phyloP scores from a whole-genome alignment of 1,140 invertebrate species.

The Bombus fervidus region DNA sequence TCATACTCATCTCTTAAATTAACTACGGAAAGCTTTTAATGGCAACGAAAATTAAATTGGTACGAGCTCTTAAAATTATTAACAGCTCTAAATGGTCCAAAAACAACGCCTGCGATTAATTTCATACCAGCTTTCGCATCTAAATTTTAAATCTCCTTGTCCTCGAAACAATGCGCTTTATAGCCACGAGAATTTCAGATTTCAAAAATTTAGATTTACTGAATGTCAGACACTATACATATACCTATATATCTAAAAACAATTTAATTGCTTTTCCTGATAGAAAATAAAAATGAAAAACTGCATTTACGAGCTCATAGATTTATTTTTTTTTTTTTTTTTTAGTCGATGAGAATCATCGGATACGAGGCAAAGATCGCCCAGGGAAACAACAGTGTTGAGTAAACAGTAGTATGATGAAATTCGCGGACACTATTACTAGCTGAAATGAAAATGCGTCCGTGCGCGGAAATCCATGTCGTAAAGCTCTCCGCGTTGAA shows the following conservation, averaged over 20 bases:
- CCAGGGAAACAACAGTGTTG: conserved; percentile 37
- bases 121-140: neutral
- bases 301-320: neutral
- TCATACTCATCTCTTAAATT: neutral
- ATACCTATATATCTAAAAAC: neutral
- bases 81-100: neutral
- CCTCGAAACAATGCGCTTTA: neutral
- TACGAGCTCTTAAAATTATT: neutral
- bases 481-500: neutral
- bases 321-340: neutral
- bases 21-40: neutral
- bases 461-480: conserved; percentile 39
- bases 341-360: neutral
- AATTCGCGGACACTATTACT: conserved; percentile 39
- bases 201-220: neutral
- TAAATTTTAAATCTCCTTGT: neutral
- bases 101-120: neutral
- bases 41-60: neutral
- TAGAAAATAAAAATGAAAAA: neutral
- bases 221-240: neutral
- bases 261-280: neutral
- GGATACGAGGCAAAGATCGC: neutral
- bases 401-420: conserved; percentile 9
- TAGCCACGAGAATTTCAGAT: neutral
- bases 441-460: conserved; percentile 23